Base-by-base conservation (phyloP, 2,888 invertebrate species). In the Lepas anatifera region DNA sequence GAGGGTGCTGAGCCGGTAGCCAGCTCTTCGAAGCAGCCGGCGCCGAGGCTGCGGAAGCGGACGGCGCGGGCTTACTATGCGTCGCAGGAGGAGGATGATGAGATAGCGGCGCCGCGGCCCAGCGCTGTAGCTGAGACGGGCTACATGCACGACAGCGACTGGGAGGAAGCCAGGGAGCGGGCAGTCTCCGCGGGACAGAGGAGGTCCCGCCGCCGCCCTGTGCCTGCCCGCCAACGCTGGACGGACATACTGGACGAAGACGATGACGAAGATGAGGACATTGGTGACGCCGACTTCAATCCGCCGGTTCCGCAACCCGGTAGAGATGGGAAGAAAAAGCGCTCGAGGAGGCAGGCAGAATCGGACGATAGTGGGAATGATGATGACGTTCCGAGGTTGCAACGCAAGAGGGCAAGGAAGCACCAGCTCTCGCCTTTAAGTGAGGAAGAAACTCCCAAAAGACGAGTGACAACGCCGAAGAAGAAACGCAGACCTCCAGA, bases 401-500 rank as follows among this genome's bases (percentile, higher is more conserved):
- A 1, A 4, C 41, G 11, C 41, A 41, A 4, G 4, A 41, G 16
- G 16, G 10, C 66, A 66, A 25, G 68, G 46, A 18, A 63, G 68
- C 29, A n/a, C n/a, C n/a, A n/a, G n/a, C n/a, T n/a, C n/a, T n/a
- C n/a, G n/a, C n/a, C n/a, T n/a, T n/a, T n/a, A n/a, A n/a, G n/a
- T n/a, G n/a, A n/a, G n/a, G n/a, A n/a, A n/a, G n/a, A n/a, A n/a
- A n/a, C n/a, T n/a, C n/a, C n/a, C n/a, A n/a, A n/a, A n/a, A n/a
- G n/a, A n/a, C n/a, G n/a, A 52, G 50, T 16, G 37, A 48, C 25
- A 35, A 68, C 22, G 67, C 52, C 11, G 68, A 70, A 22, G 72
- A 70, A 25, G 69, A 69, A 27, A 67, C 32, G 66, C 67, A 72
- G 29, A 48, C 72, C 35, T 72, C 72, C 50, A 48, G 72, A 32